Conservation (phyloP, 2,888 invertebrate species). For the Agriopis aurantiaria region DNA sequence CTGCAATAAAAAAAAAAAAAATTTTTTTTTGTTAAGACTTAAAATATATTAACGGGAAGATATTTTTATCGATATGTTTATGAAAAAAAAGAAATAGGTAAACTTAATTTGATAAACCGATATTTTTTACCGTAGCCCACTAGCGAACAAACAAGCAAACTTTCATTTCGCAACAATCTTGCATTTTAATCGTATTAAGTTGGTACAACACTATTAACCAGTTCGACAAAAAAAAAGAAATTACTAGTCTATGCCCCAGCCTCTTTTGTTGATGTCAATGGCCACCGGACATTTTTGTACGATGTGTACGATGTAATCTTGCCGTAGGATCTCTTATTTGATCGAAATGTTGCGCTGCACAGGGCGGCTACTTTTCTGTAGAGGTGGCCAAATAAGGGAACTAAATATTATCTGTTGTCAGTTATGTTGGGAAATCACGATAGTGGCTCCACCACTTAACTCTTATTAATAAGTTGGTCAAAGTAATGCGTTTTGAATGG, state of each 20-base stretch:
- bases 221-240: constrained; percentile 55
- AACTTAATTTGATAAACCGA: too few species aligned
- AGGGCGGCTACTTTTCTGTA: neutral
- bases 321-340: constrained; percentile 59
- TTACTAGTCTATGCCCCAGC: constrained; percentile 48
- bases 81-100: too few species aligned
- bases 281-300: constrained; percentile 69
- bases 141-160: neutral
- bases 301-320: constrained; percentile 60
- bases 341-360: constrained; percentile 71
- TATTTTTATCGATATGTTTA: too few species aligned
- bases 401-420: neutral
- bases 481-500: constrained; percentile 41
- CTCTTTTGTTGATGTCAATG: constrained; percentile 67
- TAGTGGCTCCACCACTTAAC: neutral
- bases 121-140: neutral
- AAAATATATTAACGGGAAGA: too few species aligned
- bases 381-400: neutral
- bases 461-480: neutral
- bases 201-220: constrained; percentile 42
- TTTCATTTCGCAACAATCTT: neutral
- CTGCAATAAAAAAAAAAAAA: too few species aligned
- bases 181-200: constrained; percentile 23
- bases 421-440: neutral
- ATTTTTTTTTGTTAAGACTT: too few species aligned